A percentile compares a stretch with the other conserved stretches of the same genome.
Conservation (phyloP, 1,140 invertebrate species). For the Drosophila watanabei region DNA sequence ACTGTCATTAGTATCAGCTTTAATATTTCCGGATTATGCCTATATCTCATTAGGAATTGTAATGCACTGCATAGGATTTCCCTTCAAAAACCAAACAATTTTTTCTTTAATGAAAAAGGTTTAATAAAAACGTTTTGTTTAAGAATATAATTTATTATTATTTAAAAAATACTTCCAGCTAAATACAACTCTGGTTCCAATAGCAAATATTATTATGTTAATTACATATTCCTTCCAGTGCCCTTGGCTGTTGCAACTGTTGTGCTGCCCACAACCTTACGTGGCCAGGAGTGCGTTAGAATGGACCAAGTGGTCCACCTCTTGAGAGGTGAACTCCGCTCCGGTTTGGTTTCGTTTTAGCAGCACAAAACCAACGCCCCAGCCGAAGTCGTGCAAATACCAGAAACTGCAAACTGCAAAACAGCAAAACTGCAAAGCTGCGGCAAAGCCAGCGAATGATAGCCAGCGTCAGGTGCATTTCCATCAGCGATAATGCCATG, state of each 20-base stretch:
- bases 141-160: neutral
- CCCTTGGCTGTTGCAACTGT: constrained; percentile 20
- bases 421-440: constrained; percentile 28
- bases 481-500: constrained; percentile 83
- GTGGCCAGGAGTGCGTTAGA: constrained; percentile 41
- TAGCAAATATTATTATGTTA: neutral
- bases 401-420: constrained; percentile 36
- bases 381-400: constrained; percentile 72
- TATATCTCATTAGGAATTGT: neutral
- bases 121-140: neutral
- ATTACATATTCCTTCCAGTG: constrained; percentile 6
- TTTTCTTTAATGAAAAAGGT: neutral
- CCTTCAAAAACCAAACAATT: neutral
- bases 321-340: constrained; percentile 14
- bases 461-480: constrained; percentile 85
- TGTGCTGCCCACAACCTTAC: constrained; percentile 48
- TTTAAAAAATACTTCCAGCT: neutral
- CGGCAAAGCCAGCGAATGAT: constrained; percentile 57
- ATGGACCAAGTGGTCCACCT: constrained; percentile 31
- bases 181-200: neutral
- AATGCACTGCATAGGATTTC: neutral
- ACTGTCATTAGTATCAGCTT: neutral
- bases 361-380: constrained; percentile 51
- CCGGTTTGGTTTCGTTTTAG: constrained; percentile 29
- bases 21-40: neutral